Conservation (phyloP, 35 echinoderm and acorn worm species). For the Strongylocentrotus purpuratus region DNA sequence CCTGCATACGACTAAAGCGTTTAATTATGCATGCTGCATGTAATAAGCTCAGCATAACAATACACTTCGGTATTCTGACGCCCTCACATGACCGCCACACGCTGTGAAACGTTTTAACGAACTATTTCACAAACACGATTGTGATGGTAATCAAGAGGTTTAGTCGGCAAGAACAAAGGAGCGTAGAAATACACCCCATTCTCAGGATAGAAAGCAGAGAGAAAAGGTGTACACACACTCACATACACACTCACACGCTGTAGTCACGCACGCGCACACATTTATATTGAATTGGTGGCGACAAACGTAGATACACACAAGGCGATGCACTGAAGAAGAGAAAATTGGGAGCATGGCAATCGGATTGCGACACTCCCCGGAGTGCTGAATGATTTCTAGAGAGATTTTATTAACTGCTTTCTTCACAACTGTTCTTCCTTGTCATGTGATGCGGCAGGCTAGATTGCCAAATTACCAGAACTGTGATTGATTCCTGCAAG, state of each 20-base stretch:
- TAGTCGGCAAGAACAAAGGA: neutral
- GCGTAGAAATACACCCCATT: neutral
- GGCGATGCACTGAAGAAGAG: neutral
- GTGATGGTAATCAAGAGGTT: constrained; percentile 3
- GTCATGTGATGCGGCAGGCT: neutral
- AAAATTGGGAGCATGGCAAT: neutral
- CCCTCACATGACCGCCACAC: neutral
- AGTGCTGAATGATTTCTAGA: neutral
- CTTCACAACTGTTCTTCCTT: neutral
- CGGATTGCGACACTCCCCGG: neutral
- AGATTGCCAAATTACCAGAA: neutral
- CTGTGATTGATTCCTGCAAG: neutral
- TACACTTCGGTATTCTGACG: neutral
- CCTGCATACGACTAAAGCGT: neutral
- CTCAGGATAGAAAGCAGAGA: neutral
- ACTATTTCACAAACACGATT: constrained; percentile 13
- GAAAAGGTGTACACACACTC: neutral
- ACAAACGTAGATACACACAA: neutral
- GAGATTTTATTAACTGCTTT: neutral
- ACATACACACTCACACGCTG: neutral
- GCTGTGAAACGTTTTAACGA: neutral
- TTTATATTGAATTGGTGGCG: neutral
- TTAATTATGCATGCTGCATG: neutral
- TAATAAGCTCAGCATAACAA: neutral
- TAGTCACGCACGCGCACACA: neutral